A percentile compares a stretch with the other conserved stretches of the same genome.
Conservation (phyloP, 2,888 invertebrate species). For the Dynastes maya region DNA sequence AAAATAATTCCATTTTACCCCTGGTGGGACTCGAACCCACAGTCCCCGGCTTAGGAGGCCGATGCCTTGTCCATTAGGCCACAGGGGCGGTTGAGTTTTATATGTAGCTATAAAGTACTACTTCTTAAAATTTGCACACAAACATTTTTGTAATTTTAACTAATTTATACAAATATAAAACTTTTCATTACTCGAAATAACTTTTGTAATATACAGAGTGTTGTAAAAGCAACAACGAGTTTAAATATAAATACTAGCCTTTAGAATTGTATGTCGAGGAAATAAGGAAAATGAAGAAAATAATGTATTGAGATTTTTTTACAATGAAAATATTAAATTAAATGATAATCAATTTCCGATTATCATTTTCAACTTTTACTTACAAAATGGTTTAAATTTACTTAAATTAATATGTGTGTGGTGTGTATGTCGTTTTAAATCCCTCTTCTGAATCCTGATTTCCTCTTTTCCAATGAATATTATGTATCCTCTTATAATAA, state of each 20-base stretch:
- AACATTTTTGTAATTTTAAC: neutral
- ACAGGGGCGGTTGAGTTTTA: conserved; percentile 76
- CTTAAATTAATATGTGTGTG: no score
- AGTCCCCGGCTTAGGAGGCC: conserved; percentile 90
- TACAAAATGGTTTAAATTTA: no score
- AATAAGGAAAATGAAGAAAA: no score
- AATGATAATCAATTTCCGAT: no score
- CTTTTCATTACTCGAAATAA: neutral
- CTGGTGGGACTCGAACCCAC: conserved; percentile 91
- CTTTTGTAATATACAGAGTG: neutral
- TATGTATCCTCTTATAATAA: no score
- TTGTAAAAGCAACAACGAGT: neutral
- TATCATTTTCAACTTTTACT: no score
- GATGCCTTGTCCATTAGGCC: conserved; percentile 90
- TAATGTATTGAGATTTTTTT: no score
- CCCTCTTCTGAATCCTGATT: no score
- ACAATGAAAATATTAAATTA: no score
- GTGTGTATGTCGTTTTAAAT: no score
- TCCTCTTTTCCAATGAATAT: no score
- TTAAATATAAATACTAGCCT: neutral
- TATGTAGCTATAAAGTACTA: neutral
- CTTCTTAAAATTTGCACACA: neutral
- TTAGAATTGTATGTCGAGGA: no score
- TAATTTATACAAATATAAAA: neutral
- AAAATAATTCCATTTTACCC: conserved; percentile 74